Base-by-base conservation (phyloP, 2,888 invertebrate genomes). In the Euproctis similis region DNA sequence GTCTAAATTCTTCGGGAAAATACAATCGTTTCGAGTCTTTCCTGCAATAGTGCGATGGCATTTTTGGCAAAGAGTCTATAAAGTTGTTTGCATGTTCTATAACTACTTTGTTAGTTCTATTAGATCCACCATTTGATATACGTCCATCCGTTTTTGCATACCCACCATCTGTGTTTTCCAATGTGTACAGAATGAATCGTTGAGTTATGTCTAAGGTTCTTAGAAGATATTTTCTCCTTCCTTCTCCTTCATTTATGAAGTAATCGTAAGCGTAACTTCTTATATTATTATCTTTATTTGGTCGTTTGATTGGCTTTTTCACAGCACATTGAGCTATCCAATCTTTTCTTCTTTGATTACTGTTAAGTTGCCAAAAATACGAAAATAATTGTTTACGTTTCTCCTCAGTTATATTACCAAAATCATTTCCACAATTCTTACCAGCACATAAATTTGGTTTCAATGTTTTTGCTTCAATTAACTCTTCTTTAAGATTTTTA, bases 201-300 rank as follows among this genome's bases (percentile, higher is more conserved):
- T 8, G 4, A 6, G 17, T 17, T 8, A 17, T 8, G 2, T 6
- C 8, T 17, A 2, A 8, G 17, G 6, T 17, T 8, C 8, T 17
- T 17, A 17, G 17, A 2, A 30, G 24, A 30, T 19, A 30, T n/a
- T 30, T 19, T 30, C 25, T 19, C 16, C 21, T 20, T 21, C 20
- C 30, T 21, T 30, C 30, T 10, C 30, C 25, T 13, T 30, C 24
- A 21, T 30, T 30, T 4, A 30, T 30, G 21, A 14, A 26, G 14
- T 30, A 30, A 21, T 30, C 30, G 11, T 26, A 8, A 19, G 29
- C 24, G 8, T 12, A 8, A 6, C 18, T 19, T 5, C 29, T 8
- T n/a, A n/a, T n/a, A n/a, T n/a, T n/a, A n/a, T n/a, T n/a, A n/a
- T n/a, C n/a, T n/a, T n/a, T n/a, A n/a, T n/a, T n/a, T 33, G 46